phyloP scores from a whole-genome alignment of 2,888 invertebrate genomes.

The Cerceris ruficornis region DNA sequence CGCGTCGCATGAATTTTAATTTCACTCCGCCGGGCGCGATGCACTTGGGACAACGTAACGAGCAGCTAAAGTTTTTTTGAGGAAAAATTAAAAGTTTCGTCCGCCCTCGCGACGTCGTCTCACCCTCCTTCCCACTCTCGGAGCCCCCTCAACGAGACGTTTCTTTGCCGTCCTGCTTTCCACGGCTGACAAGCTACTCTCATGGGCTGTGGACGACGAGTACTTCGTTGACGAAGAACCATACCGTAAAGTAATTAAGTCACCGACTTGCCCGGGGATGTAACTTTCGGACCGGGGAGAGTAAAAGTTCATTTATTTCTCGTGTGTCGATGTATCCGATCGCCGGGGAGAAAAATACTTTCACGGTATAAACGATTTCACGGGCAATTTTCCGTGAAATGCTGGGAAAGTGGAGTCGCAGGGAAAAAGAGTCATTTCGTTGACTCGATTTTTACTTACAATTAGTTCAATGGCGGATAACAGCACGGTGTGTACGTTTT shows the following conservation, averaged over 20 bases:
- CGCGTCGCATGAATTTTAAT: constrained; percentile 79
- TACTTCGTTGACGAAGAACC: constrained; percentile 55
- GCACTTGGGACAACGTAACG: constrained; percentile 74
- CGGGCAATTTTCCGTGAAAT: background rate
- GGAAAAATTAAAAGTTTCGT: constrained; percentile 77
- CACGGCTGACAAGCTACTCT: constrained; percentile 58
- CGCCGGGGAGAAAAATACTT: background rate
- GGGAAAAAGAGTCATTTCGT: background rate
- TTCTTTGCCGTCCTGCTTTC: constrained; percentile 31
- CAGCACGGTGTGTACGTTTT: background rate
- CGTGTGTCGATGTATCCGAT: constrained; percentile 33
- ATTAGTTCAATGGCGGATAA: background rate
- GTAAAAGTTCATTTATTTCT: constrained; percentile 65
- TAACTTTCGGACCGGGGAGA: constrained; percentile 44
- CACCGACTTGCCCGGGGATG: constrained; percentile 45
- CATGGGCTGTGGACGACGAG: constrained; percentile 39
- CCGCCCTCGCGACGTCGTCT: constrained; percentile 41
- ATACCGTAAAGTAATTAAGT: constrained; percentile 72
- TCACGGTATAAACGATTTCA: background rate
- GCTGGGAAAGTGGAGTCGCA: background rate
- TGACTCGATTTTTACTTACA: background rate
- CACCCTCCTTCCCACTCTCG: constrained; percentile 13
- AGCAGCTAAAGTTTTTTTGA: constrained; percentile 77
- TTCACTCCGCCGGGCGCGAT: constrained; percentile 69
- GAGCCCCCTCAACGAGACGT: constrained; percentile 1